phyloP scores from a whole-genome alignment of 2,797 vertebrate species.

The Esox lucius region DNA sequence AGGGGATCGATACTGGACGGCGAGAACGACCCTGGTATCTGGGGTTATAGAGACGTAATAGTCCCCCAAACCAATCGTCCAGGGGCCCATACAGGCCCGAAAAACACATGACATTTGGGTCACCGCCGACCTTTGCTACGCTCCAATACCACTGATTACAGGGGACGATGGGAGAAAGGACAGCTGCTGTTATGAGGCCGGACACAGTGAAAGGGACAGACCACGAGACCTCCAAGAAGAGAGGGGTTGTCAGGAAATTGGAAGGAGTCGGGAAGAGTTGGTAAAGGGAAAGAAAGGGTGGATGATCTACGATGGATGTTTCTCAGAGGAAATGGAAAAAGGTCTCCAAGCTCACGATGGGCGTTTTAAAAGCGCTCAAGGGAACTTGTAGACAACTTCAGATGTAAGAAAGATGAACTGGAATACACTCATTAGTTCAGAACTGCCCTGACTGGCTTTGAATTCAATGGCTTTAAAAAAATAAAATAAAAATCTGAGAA shows the following conservation, averaged over 20 bases:
- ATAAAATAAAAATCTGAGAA: not conserved
- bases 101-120: not conserved
- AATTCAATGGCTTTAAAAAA: not conserved
- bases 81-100: not conserved
- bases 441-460: not conserved
- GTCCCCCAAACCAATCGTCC: conserved; percentile 24
- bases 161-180: conserved; percentile 9
- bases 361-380: conserved; percentile 19
- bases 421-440: not conserved
- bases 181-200: not conserved
- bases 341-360: conserved; percentile 31
- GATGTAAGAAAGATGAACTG: not conserved
- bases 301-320: not conserved
- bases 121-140: no score
- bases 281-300: not conserved
- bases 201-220: conserved; percentile 20
- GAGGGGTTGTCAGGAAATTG: not conserved
- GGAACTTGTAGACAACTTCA: not conserved
- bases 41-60: conserved; percentile 20
- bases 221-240: conserved; percentile 24
- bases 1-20: conserved; percentile 25
- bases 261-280: conserved; percentile 29
- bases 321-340: conserved; percentile 20
- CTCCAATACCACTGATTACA: conserved; percentile 7
- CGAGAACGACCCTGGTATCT: conserved; percentile 29